Percentiles rank a stretch among this genome's conserved stretches.
Evolutionary conservation across 2,888 invertebrate species (phyloP).

Genomic region (Nephrotoma appendiculata): DNA sequence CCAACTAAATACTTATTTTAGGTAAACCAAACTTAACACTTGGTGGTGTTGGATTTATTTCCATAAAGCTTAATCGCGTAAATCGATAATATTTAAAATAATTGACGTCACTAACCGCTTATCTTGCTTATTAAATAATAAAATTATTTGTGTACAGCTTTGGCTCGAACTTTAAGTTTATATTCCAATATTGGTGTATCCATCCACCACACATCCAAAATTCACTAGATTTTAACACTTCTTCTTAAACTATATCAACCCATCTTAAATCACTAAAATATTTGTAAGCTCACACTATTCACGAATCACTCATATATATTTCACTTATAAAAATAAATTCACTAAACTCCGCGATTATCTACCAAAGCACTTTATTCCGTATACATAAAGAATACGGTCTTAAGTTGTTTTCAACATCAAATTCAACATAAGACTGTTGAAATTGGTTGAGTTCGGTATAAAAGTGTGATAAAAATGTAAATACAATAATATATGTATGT

Average conservation of each 20-base stretch:
- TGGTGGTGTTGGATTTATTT: background rate
- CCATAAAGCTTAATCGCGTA: background rate
- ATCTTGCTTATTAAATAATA: background rate
- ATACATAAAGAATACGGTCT: background rate
- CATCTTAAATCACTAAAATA: background rate
- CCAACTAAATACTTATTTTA: background rate
- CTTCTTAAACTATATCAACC: background rate
- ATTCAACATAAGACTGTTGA: background rate
- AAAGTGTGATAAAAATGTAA: background rate
- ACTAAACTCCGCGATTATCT: background rate
- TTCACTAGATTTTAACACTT: background rate
- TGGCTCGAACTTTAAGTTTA: background rate
- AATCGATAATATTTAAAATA: background rate
- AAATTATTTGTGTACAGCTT: background rate
- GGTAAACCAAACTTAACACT: background rate
- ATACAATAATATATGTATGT: background rate
- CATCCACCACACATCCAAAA: background rate
- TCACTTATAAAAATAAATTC: background rate
- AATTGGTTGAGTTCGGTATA: background rate
- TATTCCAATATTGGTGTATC: background rate
- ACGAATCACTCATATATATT: background rate
- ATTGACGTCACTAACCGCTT: background rate
- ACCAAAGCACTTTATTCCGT: background rate
- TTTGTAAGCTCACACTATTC: background rate
- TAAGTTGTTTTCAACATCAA: background rate